Conservation (phyloP, 2,888 invertebrate species). For the Drosophila emarginata region DNA sequence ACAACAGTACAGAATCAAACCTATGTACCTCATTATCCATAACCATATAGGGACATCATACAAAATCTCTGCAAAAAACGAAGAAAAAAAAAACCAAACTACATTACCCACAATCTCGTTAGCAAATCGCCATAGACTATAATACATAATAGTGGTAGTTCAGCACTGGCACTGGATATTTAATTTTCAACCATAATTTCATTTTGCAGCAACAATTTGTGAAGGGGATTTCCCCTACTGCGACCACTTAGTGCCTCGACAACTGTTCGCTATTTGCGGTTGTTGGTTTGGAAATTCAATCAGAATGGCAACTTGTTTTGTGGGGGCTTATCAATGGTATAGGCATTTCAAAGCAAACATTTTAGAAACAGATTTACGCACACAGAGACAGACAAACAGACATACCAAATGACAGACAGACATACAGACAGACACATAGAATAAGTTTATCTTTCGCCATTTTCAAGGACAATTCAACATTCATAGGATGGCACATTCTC, state of each 20-base stretch:
- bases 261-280: conserved; percentile 46
- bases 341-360: conserved; percentile 76
- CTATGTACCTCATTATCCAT: conserved; percentile 40
- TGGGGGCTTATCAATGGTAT: conserved; percentile 65
- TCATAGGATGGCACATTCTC: conserved; percentile 8
- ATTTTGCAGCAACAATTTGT: conserved; percentile 29
- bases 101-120: conserved; percentile 4
- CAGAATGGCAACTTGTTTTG: conserved; percentile 43
- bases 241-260: conserved; percentile 17
- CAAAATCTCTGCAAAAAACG: not conserved
- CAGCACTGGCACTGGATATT: conserved; percentile 50
- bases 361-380: conserved; percentile 63
- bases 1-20: conserved; percentile 5
- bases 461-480: conserved; percentile 61
- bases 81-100: conserved; percentile 1
- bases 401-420: conserved; percentile 6
- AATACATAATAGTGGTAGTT: not conserved
- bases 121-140: conserved; percentile 10
- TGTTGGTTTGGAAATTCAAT: conserved; percentile 63
- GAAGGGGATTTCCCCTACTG: not conserved
- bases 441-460: conserved; percentile 66
- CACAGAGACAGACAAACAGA: conserved; percentile 38
- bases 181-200: conserved; percentile 74
- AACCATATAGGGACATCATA: not conserved
- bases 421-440: conserved; percentile 16